Base-by-base conservation (phyloP, 2,113 vertebrate species). In the Psittacula cyanocephala region DNA sequence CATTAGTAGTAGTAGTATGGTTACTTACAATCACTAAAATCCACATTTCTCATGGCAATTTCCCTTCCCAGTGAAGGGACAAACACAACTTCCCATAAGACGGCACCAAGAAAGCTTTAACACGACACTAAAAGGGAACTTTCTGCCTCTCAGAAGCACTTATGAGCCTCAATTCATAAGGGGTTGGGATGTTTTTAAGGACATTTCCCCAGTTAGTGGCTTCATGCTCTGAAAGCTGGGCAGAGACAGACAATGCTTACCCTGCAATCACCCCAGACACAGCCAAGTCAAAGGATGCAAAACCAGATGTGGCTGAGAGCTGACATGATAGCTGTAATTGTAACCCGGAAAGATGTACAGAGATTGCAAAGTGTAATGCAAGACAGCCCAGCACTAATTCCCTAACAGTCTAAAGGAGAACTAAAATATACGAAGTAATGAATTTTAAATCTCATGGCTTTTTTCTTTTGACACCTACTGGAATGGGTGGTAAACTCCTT, bases 121-220 rank as follows among this genome's bases (percentile, higher is more conserved):
- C 1, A 0, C 1, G 0, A 33, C 18, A 27, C 68, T 11, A 14
- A 6, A 1, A 2, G 0, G 15, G 57, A 57, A 62, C 28, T 17
- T 7, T 20, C 62, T 29, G 16, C 31, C 65, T 49, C 64, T 71
- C 22, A 17, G 31, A 28, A 71, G 59, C 39, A 10, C 44, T 68
- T 8, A 22, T 17, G 47, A 28, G 37, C 27, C 67, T 35, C 78
- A 17, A 3, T 8, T 52, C 43, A 10, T 1, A 11, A 0, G 0
- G 12, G 37, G 9, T 2, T 62, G 24, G 31, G n/a, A 41, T 13
- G 15, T 53, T 64, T 68, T 49, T 18, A 41, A 39, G 55, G 81
- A 9, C 13, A 10, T 52, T 69, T 84, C 62, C 27, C 37, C 41
- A 7, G 8, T 22, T 24, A 19, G 7, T 3, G 17, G 17, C n/a